These are phyloP conservation scores for Clostera curtula DNA, from an alignment of 2,888 invertebrate genomes.

Conservation along the genomic window DNA sequence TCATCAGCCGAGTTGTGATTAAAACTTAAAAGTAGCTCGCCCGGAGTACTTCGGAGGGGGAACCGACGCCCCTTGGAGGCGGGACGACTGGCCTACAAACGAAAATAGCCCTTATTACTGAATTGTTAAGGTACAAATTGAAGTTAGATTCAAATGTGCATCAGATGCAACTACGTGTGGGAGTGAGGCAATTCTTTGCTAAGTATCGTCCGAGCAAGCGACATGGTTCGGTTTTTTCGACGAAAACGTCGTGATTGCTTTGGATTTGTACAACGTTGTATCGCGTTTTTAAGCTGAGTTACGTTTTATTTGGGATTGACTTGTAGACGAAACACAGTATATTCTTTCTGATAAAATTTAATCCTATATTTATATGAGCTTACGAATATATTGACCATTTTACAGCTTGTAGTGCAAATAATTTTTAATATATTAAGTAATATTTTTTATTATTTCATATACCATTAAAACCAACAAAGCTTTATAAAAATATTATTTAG, in stretches of 20 bases:
- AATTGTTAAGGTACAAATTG: constrained; percentile 16
- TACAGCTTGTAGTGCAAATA: too few species aligned
- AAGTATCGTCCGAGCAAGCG: constrained; percentile 59
- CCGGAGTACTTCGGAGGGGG: constrained; percentile 60
- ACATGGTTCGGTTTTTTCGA: constrained; percentile 47
- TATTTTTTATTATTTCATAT: too few species aligned
- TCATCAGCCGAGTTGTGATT: constrained; percentile 61
- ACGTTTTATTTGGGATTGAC: background rate
- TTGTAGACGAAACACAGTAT: too few species aligned
- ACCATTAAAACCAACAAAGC: too few species aligned
- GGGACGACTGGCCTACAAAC: constrained; percentile 35
- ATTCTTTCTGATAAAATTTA: too few species aligned
- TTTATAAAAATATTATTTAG: too few species aligned
- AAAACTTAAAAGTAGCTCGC: constrained; percentile 65
- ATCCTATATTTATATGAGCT: too few species aligned
- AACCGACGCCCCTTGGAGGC: constrained; percentile 67
- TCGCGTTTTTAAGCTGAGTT: background rate
- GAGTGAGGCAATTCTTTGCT: constrained; percentile 55
- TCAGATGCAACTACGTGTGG: constrained; percentile 54
- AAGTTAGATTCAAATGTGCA: constrained; percentile 31
- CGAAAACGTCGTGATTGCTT: constrained; percentile 17
- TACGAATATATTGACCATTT: too few species aligned
- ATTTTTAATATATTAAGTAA: too few species aligned
- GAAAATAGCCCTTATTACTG: constrained; percentile 26
- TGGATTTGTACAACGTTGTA: background rate